Evolutionary conservation across 2,797 vertebrate species (phyloP), one percentile per base, ranked within the genome.

Genomic region (Trachurus trachurus): DNA sequence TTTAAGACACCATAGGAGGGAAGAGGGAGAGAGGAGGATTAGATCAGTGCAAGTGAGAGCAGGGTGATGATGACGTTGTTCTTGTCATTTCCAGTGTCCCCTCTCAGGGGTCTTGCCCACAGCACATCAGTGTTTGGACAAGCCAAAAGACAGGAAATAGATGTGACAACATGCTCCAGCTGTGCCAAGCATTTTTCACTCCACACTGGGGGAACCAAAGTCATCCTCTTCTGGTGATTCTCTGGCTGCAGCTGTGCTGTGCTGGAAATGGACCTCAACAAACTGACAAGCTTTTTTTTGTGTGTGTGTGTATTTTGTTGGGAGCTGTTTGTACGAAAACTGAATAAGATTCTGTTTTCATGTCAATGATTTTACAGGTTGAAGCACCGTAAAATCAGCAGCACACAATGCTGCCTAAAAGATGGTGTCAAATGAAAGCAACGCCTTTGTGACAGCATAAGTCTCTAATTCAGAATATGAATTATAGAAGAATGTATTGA

Each of bases 61-160:
- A 58, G 66, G 49, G 59, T 76, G 74, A 66, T 21, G 60, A 86
- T 87, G 87, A 89, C 49, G 52, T 42, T 66, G 65, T 47, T 74
- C 62, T 80, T 90, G 74, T 84, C 81, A 78, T 90, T 87, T 89
- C 68, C 66, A 85, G 68, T 81, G 80, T 85, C 73, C 60, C 80
- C 71, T 81, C 86, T 75, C 59, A 52, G 78, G 80, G 78, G 64
- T 83, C 64, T 74, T 77, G 88, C 84, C 81, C 67, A 70, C 49
- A 85, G 84, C 83, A 74, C 75, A 82, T 83, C 76, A 86, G 78
- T 87, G 78, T 89, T 83, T 88, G 71, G 87, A 90, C 85, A 79
- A 88, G 76, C 63, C 67, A 83, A 81, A 80, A 88, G 81, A 89
- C 84, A 76, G 75, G 83, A 86, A 90, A 80, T 90, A 52, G 78